Evolutionary conservation across 2,113 vertebrate genomes (phyloP).

Genomic region (Ptilonorhynchus violaceus): DNA sequence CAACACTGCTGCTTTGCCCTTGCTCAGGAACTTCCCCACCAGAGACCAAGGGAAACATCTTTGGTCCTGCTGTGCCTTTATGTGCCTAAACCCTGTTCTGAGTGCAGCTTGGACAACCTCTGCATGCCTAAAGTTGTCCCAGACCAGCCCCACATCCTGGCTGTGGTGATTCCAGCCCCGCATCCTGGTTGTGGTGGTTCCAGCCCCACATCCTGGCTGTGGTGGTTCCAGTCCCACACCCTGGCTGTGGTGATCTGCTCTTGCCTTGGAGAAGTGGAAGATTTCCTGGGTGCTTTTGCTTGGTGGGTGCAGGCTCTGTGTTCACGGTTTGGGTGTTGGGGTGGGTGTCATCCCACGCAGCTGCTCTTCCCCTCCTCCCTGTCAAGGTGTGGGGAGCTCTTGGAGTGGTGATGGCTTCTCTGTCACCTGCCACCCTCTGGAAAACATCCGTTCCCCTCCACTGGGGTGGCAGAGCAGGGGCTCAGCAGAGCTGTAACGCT

Average conservation of each 20-base stretch:
- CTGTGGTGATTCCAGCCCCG: neutral
- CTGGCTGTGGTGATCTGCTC: neutral
- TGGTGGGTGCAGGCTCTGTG: accelerated
- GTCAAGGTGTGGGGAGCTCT: accelerated
- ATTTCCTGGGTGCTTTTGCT: neutral
- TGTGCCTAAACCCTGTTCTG: neutral
- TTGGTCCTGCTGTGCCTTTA: neutral
- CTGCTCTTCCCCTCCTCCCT: neutral
- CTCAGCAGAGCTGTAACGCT: neutral
- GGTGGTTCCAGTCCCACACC: neutral
- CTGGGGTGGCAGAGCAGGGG: neutral
- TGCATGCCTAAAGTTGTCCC: neutral
- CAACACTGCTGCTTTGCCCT: neutral
- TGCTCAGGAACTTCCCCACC: neutral
- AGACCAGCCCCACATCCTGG: neutral
- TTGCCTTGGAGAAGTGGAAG: neutral
- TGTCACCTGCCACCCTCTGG: neutral
- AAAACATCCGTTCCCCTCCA: neutral
- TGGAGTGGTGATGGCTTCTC: neutral
- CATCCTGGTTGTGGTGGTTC: neutral
- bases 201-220: neutral
- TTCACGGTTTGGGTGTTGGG: neutral
- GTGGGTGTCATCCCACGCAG: accelerated
- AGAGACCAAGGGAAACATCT: neutral
- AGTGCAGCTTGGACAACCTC: neutral